phyloP scores from a whole-genome alignment of 2,797 vertebrate species.

The Poeciliopsis turneri region DNA sequence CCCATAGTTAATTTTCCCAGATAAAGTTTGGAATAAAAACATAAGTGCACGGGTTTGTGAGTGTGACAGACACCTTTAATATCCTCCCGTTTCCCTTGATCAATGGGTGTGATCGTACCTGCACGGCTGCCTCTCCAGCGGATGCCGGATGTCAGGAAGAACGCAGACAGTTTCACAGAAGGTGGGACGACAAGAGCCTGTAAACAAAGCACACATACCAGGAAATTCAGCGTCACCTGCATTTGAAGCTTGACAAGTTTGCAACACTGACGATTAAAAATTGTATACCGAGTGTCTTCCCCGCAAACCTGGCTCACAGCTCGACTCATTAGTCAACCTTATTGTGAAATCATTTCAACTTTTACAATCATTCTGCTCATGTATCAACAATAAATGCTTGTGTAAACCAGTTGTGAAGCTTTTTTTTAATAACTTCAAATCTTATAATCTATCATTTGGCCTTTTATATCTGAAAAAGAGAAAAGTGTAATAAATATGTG shows the following conservation, averaged over 20 bases:
- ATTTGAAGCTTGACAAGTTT: slow-evolving; percentile 69
- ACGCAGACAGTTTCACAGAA: slow-evolving; percentile 78
- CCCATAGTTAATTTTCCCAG: slow-evolving; percentile 20
- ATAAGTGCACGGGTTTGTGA: slow-evolving; percentile 29
- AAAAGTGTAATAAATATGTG: neutral
- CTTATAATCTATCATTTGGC: neutral
- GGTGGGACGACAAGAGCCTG: slow-evolving; percentile 78
- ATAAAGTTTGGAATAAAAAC: slow-evolving; percentile 56
- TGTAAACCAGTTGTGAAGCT: slow-evolving; percentile 34
- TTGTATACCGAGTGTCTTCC: slow-evolving; percentile 4
- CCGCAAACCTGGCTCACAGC: neutral
- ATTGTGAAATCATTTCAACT: slow-evolving; percentile 51
- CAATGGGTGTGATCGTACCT: slow-evolving; percentile 81
- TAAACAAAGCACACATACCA: slow-evolving; percentile 80
- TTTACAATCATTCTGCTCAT: slow-evolving; percentile 49
- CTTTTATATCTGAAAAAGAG: neutral
- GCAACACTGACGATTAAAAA: slow-evolving; percentile 49
- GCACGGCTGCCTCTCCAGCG: slow-evolving; percentile 69
- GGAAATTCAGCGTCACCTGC: slow-evolving; percentile 73
- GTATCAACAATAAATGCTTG: slow-evolving; percentile 45
- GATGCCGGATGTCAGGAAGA: slow-evolving; percentile 75
- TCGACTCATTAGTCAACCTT: slow-evolving; percentile 51
- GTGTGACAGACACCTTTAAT: slow-evolving; percentile 88
- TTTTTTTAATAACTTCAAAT: slow-evolving; percentile 11
- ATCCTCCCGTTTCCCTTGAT: slow-evolving; percentile 81